These are phyloP conservation scores for Athalia circularis DNA, from an alignment of 2,888 invertebrate genomes.

Conservation along the genomic window DNA sequence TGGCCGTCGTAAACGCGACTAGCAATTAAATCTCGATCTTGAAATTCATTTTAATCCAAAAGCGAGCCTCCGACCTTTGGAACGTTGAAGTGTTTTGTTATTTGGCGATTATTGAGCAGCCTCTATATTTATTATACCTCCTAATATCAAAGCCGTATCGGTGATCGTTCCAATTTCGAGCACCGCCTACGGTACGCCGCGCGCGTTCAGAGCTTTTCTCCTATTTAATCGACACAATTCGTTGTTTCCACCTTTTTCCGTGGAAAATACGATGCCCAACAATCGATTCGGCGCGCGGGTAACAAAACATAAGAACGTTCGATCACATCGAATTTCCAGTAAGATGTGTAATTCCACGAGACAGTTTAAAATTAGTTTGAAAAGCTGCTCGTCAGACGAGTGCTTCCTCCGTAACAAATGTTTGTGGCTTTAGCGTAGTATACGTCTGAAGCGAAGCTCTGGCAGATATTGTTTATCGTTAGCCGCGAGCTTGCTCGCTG, in stretches of 20 bases:
- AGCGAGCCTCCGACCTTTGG: constrained; percentile 8
- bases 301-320: constrained; percentile 21
- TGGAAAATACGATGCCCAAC: neutral
- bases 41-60: constrained; percentile 40
- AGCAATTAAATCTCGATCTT: constrained; percentile 43
- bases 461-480: constrained; percentile 18
- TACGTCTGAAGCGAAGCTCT: neutral
- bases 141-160: neutral
- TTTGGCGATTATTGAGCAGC: constrained; percentile 24
- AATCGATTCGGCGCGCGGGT: neutral
- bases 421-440: neutral
- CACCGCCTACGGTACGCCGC: no score
- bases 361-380: constrained; percentile 35
- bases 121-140: neutral
- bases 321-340: constrained; percentile 25
- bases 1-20: constrained; percentile 40
- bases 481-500: no score
- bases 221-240: no score
- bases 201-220: no score
- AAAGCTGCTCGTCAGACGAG: neutral
- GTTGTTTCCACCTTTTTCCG: neutral
- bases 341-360: constrained; percentile 18
- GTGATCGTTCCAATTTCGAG: no score
- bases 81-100: constrained; percentile 26
- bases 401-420: neutral